Evolutionary conservation across 2,797 vertebrate species (phyloP).

Genomic region (Eospalax fontanierii): DNA sequence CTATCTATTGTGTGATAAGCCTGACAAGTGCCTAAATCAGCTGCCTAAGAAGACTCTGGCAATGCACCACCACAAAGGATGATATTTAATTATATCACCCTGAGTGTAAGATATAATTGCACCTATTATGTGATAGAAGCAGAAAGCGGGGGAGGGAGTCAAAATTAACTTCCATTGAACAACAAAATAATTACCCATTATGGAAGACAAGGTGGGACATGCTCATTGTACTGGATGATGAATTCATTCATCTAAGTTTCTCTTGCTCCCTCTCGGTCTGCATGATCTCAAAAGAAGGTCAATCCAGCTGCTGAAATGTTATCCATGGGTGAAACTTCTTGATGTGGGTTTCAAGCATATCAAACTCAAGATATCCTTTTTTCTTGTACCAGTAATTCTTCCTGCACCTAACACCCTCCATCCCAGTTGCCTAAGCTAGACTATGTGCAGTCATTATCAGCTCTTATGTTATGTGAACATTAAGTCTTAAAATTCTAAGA

Average conservation of each 20-base stretch:
- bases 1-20: constrained; percentile 87
- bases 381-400: not conserved
- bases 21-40: constrained; percentile 87
- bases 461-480: not conserved
- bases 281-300: constrained; percentile 68
- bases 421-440: not conserved
- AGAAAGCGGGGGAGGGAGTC: constrained; percentile 66
- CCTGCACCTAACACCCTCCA: not conserved
- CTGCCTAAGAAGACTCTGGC: constrained; percentile 83
- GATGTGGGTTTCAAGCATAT: not conserved
- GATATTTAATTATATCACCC: constrained; percentile 88
- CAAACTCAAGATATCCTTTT: not conserved
- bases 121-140: constrained; percentile 83
- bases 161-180: constrained; percentile 85
- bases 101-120: constrained; percentile 86
- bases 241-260: constrained; percentile 52
- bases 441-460: not conserved
- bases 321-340: constrained; percentile 60
- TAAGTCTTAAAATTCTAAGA: not conserved
- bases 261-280: not conserved
- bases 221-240: constrained; percentile 54
- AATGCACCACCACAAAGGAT: constrained; percentile 82
- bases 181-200: constrained; percentile 83
- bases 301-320: constrained; percentile 38
- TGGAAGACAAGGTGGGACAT: constrained; percentile 71